Conservation (phyloP, 2,888 invertebrate genomes). For the Metalampra italica region DNA sequence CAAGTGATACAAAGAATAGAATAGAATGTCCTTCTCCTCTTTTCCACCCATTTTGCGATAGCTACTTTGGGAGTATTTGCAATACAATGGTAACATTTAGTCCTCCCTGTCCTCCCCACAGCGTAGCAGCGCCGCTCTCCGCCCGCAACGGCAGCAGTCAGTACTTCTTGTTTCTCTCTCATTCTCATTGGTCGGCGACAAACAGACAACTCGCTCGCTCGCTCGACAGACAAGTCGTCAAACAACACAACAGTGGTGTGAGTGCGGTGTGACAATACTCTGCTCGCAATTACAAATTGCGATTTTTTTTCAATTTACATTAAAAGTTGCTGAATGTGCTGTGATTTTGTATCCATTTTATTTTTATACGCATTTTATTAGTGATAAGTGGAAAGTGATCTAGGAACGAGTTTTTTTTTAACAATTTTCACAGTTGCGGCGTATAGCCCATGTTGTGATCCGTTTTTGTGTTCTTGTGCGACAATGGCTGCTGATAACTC, state of each 20-base stretch:
- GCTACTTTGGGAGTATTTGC: too few relatives aligned
- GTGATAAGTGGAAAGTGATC: conserved; percentile 50
- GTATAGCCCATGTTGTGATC: conserved; percentile 55
- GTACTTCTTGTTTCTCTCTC: neutral
- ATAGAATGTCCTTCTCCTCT: too few relatives aligned
- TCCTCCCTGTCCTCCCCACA: too few relatives aligned
- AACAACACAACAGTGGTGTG: neutral
- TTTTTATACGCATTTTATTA: conserved; percentile 29
- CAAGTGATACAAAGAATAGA: too few relatives aligned
- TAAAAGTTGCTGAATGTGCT: conserved; percentile 24
- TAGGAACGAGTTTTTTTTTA: conserved; percentile 17
- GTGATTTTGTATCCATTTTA: conserved; percentile 34
- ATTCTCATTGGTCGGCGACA: too few relatives aligned
- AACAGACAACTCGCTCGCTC: too few relatives aligned
- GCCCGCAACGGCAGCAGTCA: neutral
- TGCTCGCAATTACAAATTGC: conserved; percentile 6
- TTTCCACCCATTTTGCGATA: too few relatives aligned
- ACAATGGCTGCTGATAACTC: conserved; percentile 75
- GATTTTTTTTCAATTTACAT: conserved; percentile 4
- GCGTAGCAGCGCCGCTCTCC: neutral
- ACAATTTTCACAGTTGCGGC: conserved; percentile 22
- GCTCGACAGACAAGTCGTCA: too few relatives aligned
- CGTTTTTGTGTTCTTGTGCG: conserved; percentile 58
- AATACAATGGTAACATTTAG: too few relatives aligned
- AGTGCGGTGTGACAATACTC: neutral